These are phyloP conservation scores for Tor tambroides DNA, from an alignment of 2,113 vertebrate species.

Conservation along the genomic window DNA sequence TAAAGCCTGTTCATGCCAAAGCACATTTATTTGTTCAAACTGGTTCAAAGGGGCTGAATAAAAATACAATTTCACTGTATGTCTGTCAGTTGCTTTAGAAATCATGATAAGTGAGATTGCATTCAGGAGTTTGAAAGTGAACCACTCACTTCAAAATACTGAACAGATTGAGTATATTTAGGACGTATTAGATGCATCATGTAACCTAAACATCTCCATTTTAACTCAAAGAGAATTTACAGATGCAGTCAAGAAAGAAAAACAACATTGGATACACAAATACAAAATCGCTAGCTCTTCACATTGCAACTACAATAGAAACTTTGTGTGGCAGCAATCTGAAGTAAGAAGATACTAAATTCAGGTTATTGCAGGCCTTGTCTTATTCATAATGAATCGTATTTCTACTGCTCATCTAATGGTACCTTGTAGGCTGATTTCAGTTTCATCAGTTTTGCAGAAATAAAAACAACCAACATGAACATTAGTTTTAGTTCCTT, in stretches of 20 bases:
- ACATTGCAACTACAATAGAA: neutral
- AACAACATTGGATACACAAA: neutral
- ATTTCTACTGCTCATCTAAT: neutral
- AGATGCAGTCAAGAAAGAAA: too few species aligned
- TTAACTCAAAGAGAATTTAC: neutral
- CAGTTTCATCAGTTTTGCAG: neutral
- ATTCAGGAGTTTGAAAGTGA: too few species aligned
- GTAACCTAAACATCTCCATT: too few species aligned
- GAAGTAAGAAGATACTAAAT: neutral
- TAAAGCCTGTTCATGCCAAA: too few species aligned
- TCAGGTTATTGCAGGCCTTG: neutral
- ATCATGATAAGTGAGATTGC: too few species aligned
- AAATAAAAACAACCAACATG: neutral
- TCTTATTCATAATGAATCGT: neutral
- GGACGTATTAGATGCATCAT: too few species aligned
- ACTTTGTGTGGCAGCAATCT: neutral
- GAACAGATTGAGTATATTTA: too few species aligned
- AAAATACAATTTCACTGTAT: too few species aligned
- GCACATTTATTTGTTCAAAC: too few species aligned
- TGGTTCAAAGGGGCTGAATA: too few species aligned
- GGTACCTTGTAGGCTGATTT: too few species aligned
- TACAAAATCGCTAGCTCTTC: neutral
- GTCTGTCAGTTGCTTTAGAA: neutral
- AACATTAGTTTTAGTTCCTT: neutral
- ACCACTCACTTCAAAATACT: too few species aligned